Conservation (phyloP, 2,113 vertebrate genomes). For the Sardina pilchardus region DNA sequence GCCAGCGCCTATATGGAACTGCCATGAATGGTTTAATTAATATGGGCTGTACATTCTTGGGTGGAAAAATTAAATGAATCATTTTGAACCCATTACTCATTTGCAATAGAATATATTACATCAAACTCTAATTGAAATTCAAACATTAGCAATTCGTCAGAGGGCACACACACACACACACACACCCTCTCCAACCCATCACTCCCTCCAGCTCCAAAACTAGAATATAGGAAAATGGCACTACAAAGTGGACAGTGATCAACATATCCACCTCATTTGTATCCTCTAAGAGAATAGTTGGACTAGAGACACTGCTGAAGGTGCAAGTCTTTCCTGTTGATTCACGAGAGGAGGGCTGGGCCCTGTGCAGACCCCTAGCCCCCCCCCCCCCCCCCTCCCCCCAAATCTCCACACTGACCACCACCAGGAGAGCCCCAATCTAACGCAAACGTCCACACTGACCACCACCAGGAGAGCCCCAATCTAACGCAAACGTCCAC, state of each 20-base stretch:
- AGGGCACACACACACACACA: not conserved
- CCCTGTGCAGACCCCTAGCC: not conserved
- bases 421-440: not conserved
- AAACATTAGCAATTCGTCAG: not conserved
- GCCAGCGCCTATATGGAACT: not conserved
- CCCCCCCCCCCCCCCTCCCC: no score
- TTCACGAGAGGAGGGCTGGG: not conserved
- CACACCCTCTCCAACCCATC: not conserved
- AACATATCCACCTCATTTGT: not conserved
- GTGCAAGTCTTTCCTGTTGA: no score
- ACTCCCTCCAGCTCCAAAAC: not conserved
- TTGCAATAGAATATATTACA: constrained; percentile 7
- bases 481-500: no score
- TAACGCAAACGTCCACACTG: no score
- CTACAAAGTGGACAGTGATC: not conserved
- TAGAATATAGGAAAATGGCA: not conserved
- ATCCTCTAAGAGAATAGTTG: not conserved
- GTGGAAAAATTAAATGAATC: not conserved
- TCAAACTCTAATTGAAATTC: constrained; percentile 11
- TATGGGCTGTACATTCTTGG: constrained; percentile 11
- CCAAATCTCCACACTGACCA: not conserved
- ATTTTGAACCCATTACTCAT: not conserved
- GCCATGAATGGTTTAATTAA: not conserved
- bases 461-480: no score
- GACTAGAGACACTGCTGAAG: not conserved